These are phyloP conservation scores for Neuroterus valhalla DNA, from an alignment of 1,140 invertebrate genomes.

Conservation along the genomic window DNA sequence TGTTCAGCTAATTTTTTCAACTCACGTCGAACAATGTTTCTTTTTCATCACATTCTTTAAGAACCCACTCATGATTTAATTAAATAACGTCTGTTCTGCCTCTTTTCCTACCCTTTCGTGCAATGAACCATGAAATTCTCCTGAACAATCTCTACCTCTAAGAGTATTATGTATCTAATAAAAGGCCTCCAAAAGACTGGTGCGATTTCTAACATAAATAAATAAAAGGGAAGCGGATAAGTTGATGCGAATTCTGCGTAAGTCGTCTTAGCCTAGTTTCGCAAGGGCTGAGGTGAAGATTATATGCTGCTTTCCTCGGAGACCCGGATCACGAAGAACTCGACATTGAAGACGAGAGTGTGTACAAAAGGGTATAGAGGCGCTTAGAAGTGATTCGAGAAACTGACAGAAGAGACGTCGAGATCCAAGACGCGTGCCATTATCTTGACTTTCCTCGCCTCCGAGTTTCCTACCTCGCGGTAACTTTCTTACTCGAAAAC, in stretches of 20 bases:
- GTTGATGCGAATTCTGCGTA: background rate
- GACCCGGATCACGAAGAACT: constrained; percentile 29
- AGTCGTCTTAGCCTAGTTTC: constrained; percentile 19
- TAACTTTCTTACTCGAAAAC: constrained; percentile 26
- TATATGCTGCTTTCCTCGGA: constrained; percentile 23
- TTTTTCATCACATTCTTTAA: too few species aligned
- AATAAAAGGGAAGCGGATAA: background rate
- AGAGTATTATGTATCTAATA: too few species aligned
- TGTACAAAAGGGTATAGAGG: constrained; percentile 23
- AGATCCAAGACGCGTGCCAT: constrained; percentile 22
- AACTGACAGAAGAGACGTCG: constrained; percentile 26
- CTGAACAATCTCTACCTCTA: too few species aligned
- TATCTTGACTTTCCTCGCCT: constrained; percentile 21
- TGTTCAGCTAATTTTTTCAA: too few species aligned
- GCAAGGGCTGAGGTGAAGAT: constrained; percentile 14
- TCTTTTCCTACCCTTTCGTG: too few species aligned
- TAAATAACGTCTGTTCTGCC: too few species aligned
- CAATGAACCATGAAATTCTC: too few species aligned
- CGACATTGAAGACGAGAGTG: constrained; percentile 14
- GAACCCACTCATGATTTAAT: too few species aligned
- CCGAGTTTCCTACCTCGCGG: background rate
- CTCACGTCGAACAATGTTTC: too few species aligned
- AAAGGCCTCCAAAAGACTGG: too few species aligned
- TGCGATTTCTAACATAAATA: background rate
- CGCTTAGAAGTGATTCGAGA: constrained; percentile 22